A percentile compares a stretch with the other conserved stretches of the same genome.
phyloP scores from a whole-genome alignment of 1,140 invertebrate species.

The Plectrocnemia conspersa region DNA sequence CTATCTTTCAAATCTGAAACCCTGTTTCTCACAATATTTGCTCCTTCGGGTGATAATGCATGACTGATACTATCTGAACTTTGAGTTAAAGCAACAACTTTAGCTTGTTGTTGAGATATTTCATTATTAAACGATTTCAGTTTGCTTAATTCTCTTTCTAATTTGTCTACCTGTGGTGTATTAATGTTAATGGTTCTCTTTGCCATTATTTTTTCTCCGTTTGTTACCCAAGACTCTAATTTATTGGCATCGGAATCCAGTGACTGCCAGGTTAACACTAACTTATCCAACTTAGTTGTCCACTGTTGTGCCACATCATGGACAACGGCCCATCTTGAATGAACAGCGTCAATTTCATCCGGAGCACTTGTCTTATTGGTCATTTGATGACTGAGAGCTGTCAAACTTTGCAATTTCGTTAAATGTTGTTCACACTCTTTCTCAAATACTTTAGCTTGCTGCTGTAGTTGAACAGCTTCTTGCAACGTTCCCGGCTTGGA shows the following conservation, averaged over 20 bases:
- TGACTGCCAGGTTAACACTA: conserved; percentile 74
- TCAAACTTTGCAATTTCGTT: conserved; percentile 66
- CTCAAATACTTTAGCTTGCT: conserved; percentile 63
- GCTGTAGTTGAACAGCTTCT: conserved; percentile 73
- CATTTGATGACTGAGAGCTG: conserved; percentile 67
- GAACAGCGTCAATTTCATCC: conserved; percentile 77
- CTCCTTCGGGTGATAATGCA: conserved; percentile 70
- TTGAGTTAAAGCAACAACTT: conserved; percentile 73
- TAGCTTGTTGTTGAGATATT: conserved; percentile 74
- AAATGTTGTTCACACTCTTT: conserved; percentile 73
- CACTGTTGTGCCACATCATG: conserved; percentile 70
- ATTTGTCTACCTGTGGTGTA: conserved; percentile 63
- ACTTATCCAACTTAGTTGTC: conserved; percentile 69
- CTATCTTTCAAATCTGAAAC: conserved; percentile 68
- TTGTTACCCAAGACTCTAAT: conserved; percentile 67
- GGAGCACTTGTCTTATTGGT: conserved; percentile 65
- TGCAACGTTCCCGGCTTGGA: conserved; percentile 70
- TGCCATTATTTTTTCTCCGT: conserved; percentile 57
- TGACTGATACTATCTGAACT: conserved; percentile 72
- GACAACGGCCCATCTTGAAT: conserved; percentile 72
- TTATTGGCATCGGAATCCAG: conserved; percentile 69
- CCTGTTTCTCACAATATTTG: conserved; percentile 63
- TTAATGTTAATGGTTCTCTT: conserved; percentile 56
- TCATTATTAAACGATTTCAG: conserved; percentile 76
- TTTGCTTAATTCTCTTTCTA: conserved; percentile 66